Evolutionary conservation across 1,140 invertebrate species (phyloP).

Genomic region (Panagrolaimus sp.): DNA sequence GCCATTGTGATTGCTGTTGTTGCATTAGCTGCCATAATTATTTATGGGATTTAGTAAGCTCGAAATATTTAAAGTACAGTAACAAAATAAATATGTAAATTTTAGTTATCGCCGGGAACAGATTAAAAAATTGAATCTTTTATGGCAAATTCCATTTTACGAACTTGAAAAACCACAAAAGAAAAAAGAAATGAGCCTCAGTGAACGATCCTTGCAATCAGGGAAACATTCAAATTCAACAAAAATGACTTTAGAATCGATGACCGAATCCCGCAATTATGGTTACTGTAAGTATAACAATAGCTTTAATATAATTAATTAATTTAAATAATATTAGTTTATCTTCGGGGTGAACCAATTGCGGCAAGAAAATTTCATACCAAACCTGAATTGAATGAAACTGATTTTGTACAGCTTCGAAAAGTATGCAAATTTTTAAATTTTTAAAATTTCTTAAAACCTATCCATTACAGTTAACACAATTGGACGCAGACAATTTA

Average conservation of each 20-base stretch:
- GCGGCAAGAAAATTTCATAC: neutral
- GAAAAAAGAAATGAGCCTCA: neutral
- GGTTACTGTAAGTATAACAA: too few species aligned
- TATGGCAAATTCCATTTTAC: neutral
- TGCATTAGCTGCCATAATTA: neutral
- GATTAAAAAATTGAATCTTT: neutral
- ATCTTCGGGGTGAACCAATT: constrained; percentile 12
- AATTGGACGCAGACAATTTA: neutral
- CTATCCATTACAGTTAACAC: constrained; percentile 11
- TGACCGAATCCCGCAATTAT: neutral
- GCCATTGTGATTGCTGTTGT: neutral
- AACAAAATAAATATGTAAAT: neutral
- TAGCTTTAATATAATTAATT: constrained; percentile 24
- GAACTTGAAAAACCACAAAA: neutral
- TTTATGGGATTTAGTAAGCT: neutral
- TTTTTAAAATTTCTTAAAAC: constrained; percentile 24
- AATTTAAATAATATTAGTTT: constrained; percentile 17
- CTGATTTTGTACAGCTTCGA: neutral
- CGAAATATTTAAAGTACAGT: neutral
- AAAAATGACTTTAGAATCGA: constrained; percentile 49
- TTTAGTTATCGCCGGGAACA: neutral
- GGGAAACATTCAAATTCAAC: constrained; percentile 42
- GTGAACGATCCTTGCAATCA: constrained; percentile 37
- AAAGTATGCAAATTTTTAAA: constrained; percentile 40
- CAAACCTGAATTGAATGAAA: neutral